These are phyloP conservation scores for Eupithecia subfuscata DNA, from an alignment of 2,888 invertebrate genomes.

Conservation along the genomic window DNA sequence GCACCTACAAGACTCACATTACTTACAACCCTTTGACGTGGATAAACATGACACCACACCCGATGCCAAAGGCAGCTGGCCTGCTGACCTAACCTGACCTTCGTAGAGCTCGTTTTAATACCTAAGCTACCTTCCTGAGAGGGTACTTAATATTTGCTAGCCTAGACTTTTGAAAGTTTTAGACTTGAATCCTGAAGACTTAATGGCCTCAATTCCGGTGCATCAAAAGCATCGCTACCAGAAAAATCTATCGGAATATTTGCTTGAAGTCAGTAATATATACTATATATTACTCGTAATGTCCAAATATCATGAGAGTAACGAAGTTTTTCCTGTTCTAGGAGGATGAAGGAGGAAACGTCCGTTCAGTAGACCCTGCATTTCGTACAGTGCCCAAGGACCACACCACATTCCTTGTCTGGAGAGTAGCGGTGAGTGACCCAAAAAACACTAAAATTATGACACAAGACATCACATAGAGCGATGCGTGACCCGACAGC, in stretches of 20 bases:
- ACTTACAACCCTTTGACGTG: not conserved
- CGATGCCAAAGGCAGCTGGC: not conserved
- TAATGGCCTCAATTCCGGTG: not conserved
- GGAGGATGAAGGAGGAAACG: constrained; percentile 78
- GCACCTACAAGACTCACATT: constrained; percentile 31
- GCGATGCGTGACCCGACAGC: too few relatives aligned
- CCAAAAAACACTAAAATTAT: not conserved
- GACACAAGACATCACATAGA: not conserved
- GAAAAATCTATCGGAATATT: not conserved
- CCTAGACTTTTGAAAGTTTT: not conserved
- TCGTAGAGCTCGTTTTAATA: not conserved
- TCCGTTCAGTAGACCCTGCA: constrained; percentile 85
- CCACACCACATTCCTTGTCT: constrained; percentile 91
- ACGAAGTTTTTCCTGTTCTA: constrained; percentile 43
- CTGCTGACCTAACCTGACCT: not conserved
- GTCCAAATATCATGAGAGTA: not conserved
- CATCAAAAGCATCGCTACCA: not conserved
- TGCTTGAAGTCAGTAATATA: not conserved
- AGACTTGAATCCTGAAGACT: not conserved
- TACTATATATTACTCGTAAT: too few relatives aligned
- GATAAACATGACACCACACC: not conserved
- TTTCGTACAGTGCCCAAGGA: constrained; percentile 92
- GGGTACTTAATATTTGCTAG: not conserved
- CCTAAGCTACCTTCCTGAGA: not conserved
- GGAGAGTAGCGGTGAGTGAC: constrained; percentile 92